Evolutionary conservation across 1,140 invertebrate species (phyloP).

Genomic region (Belonocnema kinseyi): DNA sequence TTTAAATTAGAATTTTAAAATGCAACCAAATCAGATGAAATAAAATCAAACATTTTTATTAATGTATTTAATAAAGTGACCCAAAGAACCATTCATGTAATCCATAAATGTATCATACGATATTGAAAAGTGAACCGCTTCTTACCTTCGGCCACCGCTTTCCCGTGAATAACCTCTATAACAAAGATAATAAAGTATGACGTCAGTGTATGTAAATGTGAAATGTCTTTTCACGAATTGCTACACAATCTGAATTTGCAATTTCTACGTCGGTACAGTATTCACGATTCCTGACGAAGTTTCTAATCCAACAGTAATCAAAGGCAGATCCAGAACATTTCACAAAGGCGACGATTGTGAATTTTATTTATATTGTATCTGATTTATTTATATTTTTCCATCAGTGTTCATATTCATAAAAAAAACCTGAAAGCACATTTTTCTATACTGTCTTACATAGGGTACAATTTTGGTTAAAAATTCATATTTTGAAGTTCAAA

Average conservation of each 20-base stretch:
- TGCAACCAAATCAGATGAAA: not conserved
- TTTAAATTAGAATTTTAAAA: not conserved
- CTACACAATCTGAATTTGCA: constrained; percentile 9
- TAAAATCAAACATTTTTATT: not conserved
- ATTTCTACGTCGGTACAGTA: constrained; percentile 40
- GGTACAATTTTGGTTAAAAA: too few species aligned
- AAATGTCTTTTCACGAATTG: constrained; percentile 5
- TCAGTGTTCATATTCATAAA: too few species aligned
- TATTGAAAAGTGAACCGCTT: constrained; percentile 57
- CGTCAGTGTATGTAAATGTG: constrained; percentile 19
- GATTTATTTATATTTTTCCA: too few species aligned
- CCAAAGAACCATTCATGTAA: constrained; percentile 59
- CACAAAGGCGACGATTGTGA: too few species aligned
- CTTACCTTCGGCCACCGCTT: constrained; percentile 81
- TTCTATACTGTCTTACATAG: too few species aligned
- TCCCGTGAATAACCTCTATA: constrained; percentile 79
- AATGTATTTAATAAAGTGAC: constrained; percentile 32
- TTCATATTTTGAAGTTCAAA: too few species aligned
- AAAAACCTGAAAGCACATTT: too few species aligned
- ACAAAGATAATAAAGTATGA: constrained; percentile 69
- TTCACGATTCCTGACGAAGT: not conserved
- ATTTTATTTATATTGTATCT: too few species aligned
- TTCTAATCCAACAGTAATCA: not conserved
- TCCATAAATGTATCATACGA: constrained; percentile 43
- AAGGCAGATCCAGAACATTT: too few species aligned